Evolutionary conservation across 2,888 invertebrate genomes (phyloP).

Genomic region (Thera britannica): DNA sequence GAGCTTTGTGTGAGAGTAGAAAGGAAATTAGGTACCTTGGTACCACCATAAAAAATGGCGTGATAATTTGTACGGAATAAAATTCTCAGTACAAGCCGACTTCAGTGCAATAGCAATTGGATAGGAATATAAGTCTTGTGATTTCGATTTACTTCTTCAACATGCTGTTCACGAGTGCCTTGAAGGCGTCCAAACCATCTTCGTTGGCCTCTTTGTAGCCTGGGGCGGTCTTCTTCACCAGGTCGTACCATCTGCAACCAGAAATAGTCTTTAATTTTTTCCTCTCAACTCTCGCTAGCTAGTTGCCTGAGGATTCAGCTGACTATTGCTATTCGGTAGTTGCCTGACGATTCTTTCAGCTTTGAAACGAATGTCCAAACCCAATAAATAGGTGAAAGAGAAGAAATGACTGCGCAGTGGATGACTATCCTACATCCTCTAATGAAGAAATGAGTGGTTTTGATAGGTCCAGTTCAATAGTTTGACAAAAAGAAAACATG

Average conservation of each 20-base stretch:
- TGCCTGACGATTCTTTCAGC: no score
- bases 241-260: slow-evolving; percentile 72
- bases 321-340: no score
- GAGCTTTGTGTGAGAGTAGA: no score
- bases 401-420: no score
- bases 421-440: no score
- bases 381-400: no score
- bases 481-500: no score
- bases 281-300: no score
- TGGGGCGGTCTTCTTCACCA: slow-evolving; percentile 71
- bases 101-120: slow-evolving; percentile 35
- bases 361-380: no score
- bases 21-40: background rate
- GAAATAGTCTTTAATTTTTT: background rate
- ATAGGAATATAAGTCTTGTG: slow-evolving; percentile 27
- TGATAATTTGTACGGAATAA: background rate
- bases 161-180: slow-evolving; percentile 73
- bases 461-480: no score
- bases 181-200: slow-evolving; percentile 83
- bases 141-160: slow-evolving; percentile 65
- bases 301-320: no score
- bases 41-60: background rate
- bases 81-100: slow-evolving; percentile 10
- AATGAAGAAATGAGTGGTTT: no score
- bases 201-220: slow-evolving; percentile 84